These are phyloP conservation scores for Ptychochromis oligacanthus DNA, from an alignment of 2,113 vertebrate genomes.

Conservation along the genomic window DNA sequence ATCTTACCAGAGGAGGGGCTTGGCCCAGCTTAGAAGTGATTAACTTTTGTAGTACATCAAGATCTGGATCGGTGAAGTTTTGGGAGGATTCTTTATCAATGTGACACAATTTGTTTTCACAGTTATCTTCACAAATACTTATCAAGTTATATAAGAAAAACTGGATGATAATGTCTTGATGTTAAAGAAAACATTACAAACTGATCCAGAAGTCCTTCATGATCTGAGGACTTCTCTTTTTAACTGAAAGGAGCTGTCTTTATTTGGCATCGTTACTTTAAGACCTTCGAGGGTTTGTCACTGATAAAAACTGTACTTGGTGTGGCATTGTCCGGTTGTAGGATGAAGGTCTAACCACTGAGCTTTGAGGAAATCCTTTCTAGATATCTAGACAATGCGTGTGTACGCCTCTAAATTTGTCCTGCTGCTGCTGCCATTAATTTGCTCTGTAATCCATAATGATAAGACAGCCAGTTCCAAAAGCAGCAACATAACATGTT, in stretches of 20 bases:
- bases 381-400: rapidly evolving
- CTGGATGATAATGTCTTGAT: too few relatives aligned
- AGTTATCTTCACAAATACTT: too few relatives aligned
- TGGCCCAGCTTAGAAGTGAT: too few relatives aligned
- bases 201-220: too few relatives aligned
- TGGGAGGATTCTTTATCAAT: too few relatives aligned
- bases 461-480: background rate
- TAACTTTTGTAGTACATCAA: too few relatives aligned
- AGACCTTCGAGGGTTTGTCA: background rate
- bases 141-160: too few relatives aligned
- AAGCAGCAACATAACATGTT: background rate
- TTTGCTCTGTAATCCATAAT: rapidly evolving
- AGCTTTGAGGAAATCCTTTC: rapidly evolving
- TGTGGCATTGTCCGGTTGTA: background rate
- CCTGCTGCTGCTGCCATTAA: too few relatives aligned
- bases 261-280: background rate
- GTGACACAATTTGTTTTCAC: too few relatives aligned
- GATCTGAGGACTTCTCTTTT: background rate
- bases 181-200: too few relatives aligned
- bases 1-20: too few relatives aligned
- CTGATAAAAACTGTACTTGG: background rate
- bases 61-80: too few relatives aligned
- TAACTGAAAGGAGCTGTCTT: background rate
- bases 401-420: rapidly evolving
- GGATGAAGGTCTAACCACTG: background rate